Evolutionary conservation across 2,113 vertebrate species (phyloP).

Genomic region (Alethe diademata): DNA sequence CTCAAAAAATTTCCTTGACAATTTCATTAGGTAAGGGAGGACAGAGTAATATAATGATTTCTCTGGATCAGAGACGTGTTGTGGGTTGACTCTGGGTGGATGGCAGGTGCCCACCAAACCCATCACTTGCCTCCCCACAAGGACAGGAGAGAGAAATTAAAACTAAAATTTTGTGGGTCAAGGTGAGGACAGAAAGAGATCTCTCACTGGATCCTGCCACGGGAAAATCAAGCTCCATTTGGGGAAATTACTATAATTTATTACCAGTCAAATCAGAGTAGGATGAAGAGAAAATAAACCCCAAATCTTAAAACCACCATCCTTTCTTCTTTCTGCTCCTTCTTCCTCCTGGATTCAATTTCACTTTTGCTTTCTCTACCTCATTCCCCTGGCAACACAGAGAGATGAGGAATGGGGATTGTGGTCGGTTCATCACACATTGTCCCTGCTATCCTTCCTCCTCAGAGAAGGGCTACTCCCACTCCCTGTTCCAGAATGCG

Average conservation of each 20-base stretch:
- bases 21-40: background rate
- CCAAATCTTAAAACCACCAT: background rate
- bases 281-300: background rate
- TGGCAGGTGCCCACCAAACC: background rate
- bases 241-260: background rate
- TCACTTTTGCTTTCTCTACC: background rate
- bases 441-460: background rate
- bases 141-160: background rate
- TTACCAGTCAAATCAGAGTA: background rate
- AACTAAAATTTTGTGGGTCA: background rate
- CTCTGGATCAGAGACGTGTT: background rate
- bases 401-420: background rate
- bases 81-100: background rate
- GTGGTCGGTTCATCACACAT: rapidly evolving
- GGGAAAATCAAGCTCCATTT: background rate
- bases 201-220: rapidly evolving
- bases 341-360: background rate
- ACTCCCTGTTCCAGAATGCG: background rate
- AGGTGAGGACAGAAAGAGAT: background rate
- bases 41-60: background rate
- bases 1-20: background rate
- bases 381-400: rapidly evolving
- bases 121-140: background rate
- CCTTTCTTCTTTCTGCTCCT: rapidly evolving
- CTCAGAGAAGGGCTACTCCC: no score